These are phyloP conservation scores for Cataglyphis hispanica DNA, from an alignment of 1,140 invertebrate genomes.

Conservation along the genomic window DNA sequence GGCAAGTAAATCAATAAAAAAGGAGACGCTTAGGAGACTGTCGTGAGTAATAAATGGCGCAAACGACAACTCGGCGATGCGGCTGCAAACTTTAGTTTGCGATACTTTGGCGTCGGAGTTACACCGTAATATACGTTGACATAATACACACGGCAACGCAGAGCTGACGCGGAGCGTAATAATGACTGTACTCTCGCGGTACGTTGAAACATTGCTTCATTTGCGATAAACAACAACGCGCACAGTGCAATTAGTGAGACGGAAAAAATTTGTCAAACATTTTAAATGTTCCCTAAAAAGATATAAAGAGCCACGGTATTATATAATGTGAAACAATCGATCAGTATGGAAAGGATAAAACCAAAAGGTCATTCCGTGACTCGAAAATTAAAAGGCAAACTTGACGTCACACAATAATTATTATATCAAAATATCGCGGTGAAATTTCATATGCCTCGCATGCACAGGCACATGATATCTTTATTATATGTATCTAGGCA, in stretches of 20 bases:
- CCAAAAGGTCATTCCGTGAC: neutral
- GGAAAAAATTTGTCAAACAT: conserved; percentile 29
- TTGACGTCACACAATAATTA: neutral
- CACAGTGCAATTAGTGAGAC: conserved; percentile 26
- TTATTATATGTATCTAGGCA: conserved; percentile 21
- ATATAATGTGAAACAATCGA: neutral
- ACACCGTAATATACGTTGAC: conserved; percentile 31
- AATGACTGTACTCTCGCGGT: conserved; percentile 30
- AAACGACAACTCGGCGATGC: conserved; percentile 34
- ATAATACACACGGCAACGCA: conserved; percentile 29
- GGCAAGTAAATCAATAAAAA: conserved; percentile 41
- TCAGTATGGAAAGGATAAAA: neutral
- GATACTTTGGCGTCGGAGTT: conserved; percentile 43
- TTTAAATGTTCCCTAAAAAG: neutral
- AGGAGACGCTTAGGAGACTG: neutral
- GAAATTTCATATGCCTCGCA: conserved; percentile 6
- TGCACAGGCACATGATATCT: neutral
- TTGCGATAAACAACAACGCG: conserved; percentile 29
- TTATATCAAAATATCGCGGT: neutral
- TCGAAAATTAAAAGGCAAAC: neutral
- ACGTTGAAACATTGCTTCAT: conserved; percentile 49
- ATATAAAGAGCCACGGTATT: neutral
- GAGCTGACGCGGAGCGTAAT: conserved; percentile 14
- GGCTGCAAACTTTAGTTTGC: conserved; percentile 25
- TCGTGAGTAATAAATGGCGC: conserved; percentile 40